These are phyloP conservation scores for Pedetes capensis DNA, from an alignment of 2,113 vertebrate species.

Conservation along the genomic window DNA sequence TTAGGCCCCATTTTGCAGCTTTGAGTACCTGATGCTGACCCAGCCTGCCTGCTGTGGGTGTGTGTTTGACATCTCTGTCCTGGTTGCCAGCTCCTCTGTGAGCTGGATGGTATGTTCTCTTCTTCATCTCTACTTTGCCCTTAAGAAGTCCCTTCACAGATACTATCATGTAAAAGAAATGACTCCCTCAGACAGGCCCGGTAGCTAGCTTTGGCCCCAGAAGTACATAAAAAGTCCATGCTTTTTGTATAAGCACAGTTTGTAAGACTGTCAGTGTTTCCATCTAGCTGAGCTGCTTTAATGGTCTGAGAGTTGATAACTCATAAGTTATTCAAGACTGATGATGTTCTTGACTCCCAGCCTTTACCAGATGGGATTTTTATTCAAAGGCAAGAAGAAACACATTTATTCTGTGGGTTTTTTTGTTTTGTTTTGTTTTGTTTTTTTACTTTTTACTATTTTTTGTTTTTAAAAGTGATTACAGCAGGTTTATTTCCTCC, in stretches of 20 bases:
- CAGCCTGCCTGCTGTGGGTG: background rate
- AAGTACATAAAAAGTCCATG: background rate
- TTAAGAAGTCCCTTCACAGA: background rate
- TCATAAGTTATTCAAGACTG: background rate
- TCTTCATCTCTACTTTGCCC: background rate
- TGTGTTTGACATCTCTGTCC: background rate
- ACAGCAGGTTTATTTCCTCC: background rate
- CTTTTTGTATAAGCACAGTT: background rate
- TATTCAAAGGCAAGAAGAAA: constrained; percentile 8
- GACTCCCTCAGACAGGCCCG: background rate
- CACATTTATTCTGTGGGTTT: background rate
- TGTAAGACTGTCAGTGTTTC: background rate
- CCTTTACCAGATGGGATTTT: background rate
- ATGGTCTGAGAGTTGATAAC: background rate
- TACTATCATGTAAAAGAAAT: background rate
- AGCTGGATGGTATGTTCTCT: background rate
- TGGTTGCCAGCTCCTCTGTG: background rate
- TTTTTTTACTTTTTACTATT: too few species aligned
- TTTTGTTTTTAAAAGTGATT: background rate
- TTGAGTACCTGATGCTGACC: background rate
- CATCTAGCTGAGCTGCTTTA: background rate
- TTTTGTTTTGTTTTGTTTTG: background rate
- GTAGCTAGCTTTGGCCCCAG: background rate
- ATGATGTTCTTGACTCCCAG: background rate
- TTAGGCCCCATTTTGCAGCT: background rate